Evolutionary conservation across 2,888 invertebrate species (phyloP), one percentile per base, ranked within the genome.

Genomic region (Euproctis similis): DNA sequence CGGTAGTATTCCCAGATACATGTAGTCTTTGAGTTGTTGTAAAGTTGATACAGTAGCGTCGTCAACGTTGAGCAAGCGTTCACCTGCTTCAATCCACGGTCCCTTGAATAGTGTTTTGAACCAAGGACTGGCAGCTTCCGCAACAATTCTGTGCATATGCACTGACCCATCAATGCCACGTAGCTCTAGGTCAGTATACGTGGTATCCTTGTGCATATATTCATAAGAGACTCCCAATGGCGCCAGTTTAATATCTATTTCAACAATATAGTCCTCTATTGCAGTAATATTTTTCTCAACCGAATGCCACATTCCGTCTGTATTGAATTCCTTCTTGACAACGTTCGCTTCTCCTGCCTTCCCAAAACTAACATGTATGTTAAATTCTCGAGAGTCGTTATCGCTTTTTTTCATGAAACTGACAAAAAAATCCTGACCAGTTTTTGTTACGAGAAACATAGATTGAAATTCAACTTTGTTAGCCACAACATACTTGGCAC

Each of bases 101-200:
- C 64, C 65, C 9, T 44, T 52, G 4, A 72, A 51, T 65, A 70
- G 68, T 3, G 58, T 39, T 9, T 56, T 43, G n/a, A 72, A 29
- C 3, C 69, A 67, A 0, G 68, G 63, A 25, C 70, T 72, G 8
- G 59, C 43, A 1, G 67, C 57, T 0, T 71, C 72, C 5, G 69
- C 26, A 1, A 64, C 62, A 0, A 59, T 57, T 16, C 54, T 49
- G 30, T 73, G 72, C 27, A 67, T 38, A 4, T 46, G 52, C 4
- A 72, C 63, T 0, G 60, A 54, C 0, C 73, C 73, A 24, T 61
- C 68, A 7, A 56, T 57, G 0, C 66, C 64, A 2, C 59, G 53
- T 24, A 73, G 31, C 24, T 62, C 58, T 24, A 73, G 70, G 34
- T 73, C 73, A 0, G 63, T 67, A 25, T 72, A 35, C 19, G 65